Evolutionary conservation across 2,797 vertebrate genomes (phyloP), one percentile per base, ranked within the genome.

Genomic region (Pipistrellus nathusii): DNA sequence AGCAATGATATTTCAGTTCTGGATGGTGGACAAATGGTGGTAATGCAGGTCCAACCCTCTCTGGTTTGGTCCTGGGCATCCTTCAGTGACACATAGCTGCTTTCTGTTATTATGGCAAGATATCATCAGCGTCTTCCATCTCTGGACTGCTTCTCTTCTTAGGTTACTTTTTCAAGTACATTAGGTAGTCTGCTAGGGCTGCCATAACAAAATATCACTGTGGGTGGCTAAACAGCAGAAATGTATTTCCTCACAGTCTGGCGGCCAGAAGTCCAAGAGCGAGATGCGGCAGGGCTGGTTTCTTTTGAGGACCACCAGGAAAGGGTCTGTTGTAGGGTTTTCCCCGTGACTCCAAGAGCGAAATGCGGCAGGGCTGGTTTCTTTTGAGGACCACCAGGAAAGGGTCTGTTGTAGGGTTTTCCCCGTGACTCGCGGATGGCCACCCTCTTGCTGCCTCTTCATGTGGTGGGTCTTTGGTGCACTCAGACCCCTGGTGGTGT

Each of bases 151-250:
- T 41, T 41, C 38, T 41, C 38, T 41, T 41, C 38, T 41, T 41
- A 41, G 38, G 8, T 48, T 27, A 44, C 23, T 73, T 69, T 90
- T 72, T 57, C 57, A 64, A 25, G 4, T 12, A 18, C 0, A 5
- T 27, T 53, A 32, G 20, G 12, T 25, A 15, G 41, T 69, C 48
- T 59, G 48, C 64, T 51, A 3, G 18, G 59, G 15, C 91, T 5
- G 8, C 32, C n/a, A 0, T 44, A 32, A 25, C n/a, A 35, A 10
- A 55, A 7, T 0, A 2, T 0, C 27, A n/a, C 35, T 25, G 14
- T 21, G 2, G 20, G 32, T 5, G 55, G 18, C 18, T 27, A n/a
- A 27, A 10, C 5, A 20, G 15, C 66, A 32, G 35, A 8, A 14
- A 2, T 17, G 13, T 12, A 21, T 68, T 38, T 62, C 11, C 46